These are phyloP conservation scores for Drosophila ezoana DNA, from an alignment of 2,888 invertebrate genomes.

Conservation along the genomic window DNA sequence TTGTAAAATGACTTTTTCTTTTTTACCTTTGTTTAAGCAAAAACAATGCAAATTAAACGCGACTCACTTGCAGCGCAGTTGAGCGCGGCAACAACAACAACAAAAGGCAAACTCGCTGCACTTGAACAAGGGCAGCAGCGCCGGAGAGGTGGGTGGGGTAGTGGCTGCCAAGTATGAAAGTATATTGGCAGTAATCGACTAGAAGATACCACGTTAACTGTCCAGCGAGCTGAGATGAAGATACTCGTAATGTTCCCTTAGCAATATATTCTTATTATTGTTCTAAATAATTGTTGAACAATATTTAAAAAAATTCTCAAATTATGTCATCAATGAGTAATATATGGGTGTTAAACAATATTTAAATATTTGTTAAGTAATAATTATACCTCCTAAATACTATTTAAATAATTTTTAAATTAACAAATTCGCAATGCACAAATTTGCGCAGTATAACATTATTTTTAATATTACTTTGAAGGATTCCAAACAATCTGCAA, in stretches of 20 bases:
- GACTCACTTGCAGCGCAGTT: constrained; percentile 79
- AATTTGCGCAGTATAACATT: too few species aligned
- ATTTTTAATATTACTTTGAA: too few species aligned
- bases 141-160: neutral
- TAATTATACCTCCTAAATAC: too few species aligned
- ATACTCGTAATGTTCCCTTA: neutral
- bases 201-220: constrained; percentile 21
- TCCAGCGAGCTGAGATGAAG: too few species aligned
- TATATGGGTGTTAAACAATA: too few species aligned
- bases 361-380: too few species aligned
- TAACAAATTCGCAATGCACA: too few species aligned
- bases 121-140: constrained; percentile 42
- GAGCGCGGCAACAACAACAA: constrained; percentile 64
- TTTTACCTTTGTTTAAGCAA: constrained; percentile 68
- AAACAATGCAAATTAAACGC: constrained; percentile 83
- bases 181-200: constrained; percentile 18
- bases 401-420: neutral
- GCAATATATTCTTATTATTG: too few species aligned
- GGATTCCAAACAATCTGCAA: neutral
- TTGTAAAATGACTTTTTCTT: constrained; percentile 76
- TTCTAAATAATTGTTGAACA: too few species aligned
- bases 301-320: too few species aligned
- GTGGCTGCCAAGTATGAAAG: neutral
- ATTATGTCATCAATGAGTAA: too few species aligned
- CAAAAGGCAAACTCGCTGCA: constrained; percentile 58